These are phyloP conservation scores for Myopa tessellatipennis DNA, from an alignment of 2,888 invertebrate genomes.

Conservation along the genomic window DNA sequence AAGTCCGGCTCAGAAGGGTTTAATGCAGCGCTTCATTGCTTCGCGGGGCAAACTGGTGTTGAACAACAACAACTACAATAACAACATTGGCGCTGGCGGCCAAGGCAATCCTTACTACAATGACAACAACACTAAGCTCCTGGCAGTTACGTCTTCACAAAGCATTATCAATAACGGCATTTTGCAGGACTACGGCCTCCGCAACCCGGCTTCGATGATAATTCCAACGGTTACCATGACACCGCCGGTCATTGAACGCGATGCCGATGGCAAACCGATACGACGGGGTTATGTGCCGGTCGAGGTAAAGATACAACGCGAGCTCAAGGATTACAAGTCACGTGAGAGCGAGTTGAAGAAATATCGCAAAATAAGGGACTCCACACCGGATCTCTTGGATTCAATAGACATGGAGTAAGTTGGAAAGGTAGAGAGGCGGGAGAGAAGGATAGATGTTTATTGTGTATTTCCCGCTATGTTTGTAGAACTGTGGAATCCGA, in stretches of 20 bases:
- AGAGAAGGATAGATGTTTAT: neutral
- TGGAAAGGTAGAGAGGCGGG: neutral
- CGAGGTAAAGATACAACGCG: conserved; percentile 88
- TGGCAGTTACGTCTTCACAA: conserved; percentile 45
- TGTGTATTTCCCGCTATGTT: conserved; percentile 8
- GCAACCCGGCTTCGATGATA: conserved; percentile 46
- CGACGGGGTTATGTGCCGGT: conserved; percentile 85
- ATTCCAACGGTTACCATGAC: conserved; percentile 62
- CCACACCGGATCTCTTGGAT: conserved; percentile 75
- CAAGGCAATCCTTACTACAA: neutral
- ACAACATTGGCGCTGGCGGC: conserved; percentile 24
- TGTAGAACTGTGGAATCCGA: conserved; percentile 68
- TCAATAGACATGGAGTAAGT: conserved; percentile 72
- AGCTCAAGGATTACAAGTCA: conserved; percentile 85
- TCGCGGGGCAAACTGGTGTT: conserved; percentile 77
- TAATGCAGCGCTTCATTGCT: conserved; percentile 88
- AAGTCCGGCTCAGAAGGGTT: conserved; percentile 76
- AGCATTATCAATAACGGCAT: conserved; percentile 55
- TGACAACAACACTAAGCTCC: conserved; percentile 40
- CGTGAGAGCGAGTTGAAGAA: conserved; percentile 83
- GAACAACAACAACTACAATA: conserved; percentile 34
- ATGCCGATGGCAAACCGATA: conserved; percentile 74
- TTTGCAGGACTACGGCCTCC: conserved; percentile 29
- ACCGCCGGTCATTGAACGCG: conserved; percentile 70
- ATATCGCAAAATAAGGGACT: conserved; percentile 73